These are phyloP conservation scores for Notodonta ziczac DNA, from an alignment of 2,888 invertebrate species.

Conservation along the genomic window DNA sequence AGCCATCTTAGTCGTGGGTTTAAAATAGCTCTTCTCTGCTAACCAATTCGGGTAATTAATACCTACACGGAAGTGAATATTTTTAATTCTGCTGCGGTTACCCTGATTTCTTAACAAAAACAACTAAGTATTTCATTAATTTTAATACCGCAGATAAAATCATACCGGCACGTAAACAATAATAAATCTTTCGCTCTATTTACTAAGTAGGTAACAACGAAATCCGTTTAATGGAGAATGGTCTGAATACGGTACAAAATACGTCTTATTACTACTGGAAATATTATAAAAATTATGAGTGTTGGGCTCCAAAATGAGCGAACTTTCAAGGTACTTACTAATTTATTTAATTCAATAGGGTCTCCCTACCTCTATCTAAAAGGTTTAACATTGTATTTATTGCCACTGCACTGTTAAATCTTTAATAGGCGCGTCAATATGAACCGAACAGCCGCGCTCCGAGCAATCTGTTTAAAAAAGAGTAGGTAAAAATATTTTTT, in stretches of 20 bases:
- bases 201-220: constrained; percentile 37
- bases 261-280: background rate
- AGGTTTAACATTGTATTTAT: no score
- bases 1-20: no score
- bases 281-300: background rate
- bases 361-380: no score
- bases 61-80: background rate
- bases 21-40: no score
- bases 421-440: no score
- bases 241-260: constrained; percentile 24
- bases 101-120: background rate
- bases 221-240: constrained; percentile 14
- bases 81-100: background rate
- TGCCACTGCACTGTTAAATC: no score
- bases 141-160: constrained; percentile 6
- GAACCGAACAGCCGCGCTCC: no score
- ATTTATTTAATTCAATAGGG: no score
- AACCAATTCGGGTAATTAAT: background rate
- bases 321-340: background rate
- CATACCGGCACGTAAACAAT: constrained; percentile 2
- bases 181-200: constrained; percentile 30
- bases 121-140: background rate
- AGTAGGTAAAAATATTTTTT: no score
- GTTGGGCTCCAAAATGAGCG: background rate
- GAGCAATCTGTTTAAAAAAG: no score